Percentiles rank a stretch among this genome's conserved stretches.
phyloP scores from a whole-genome alignment of 1,140 invertebrate species.

The Cyphomyrmex costatus region DNA sequence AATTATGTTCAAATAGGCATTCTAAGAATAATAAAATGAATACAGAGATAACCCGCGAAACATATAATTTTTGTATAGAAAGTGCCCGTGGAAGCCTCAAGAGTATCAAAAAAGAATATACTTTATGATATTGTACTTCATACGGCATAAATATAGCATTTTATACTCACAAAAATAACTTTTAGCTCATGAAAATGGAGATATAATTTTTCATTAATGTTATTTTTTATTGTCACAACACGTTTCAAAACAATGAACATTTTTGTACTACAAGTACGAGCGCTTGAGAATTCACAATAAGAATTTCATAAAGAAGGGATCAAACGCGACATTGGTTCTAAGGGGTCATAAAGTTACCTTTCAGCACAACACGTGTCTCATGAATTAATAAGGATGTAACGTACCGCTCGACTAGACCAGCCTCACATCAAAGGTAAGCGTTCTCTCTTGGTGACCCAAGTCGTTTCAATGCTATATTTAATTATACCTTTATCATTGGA shows the following conservation, averaged over 20 bases:
- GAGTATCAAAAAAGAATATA: neutral
- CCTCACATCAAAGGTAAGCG: slow-evolving; percentile 44
- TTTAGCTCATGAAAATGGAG: neutral
- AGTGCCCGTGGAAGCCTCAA: too few species aligned
- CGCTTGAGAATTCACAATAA: slow-evolving; percentile 15
- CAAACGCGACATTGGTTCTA: slow-evolving; percentile 24
- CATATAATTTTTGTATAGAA: too few species aligned
- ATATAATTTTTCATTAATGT: slow-evolving; percentile 4
- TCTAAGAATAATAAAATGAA: too few species aligned
- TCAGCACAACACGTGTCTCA: slow-evolving; percentile 40
- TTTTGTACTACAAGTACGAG: neutral
- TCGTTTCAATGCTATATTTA: slow-evolving; percentile 18
- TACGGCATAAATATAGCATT: neutral
- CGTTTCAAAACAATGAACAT: neutral
- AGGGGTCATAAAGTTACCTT: slow-evolving; percentile 38
- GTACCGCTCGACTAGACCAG: slow-evolving; percentile 21
- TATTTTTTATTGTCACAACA: neutral
- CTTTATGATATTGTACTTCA: neutral
- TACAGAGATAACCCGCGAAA: too few species aligned
- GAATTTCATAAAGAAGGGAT: slow-evolving; percentile 38
- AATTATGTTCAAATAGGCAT: too few species aligned
- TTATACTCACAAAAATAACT: neutral
- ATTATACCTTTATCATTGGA: slow-evolving; percentile 37
- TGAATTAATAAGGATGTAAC: slow-evolving; percentile 61
- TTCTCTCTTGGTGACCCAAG: slow-evolving; percentile 16